Percentiles rank a stretch among this genome's conserved stretches.
Evolutionary conservation across 1,140 invertebrate species (phyloP).

Genomic region (Pristionchus pacificus): DNA sequence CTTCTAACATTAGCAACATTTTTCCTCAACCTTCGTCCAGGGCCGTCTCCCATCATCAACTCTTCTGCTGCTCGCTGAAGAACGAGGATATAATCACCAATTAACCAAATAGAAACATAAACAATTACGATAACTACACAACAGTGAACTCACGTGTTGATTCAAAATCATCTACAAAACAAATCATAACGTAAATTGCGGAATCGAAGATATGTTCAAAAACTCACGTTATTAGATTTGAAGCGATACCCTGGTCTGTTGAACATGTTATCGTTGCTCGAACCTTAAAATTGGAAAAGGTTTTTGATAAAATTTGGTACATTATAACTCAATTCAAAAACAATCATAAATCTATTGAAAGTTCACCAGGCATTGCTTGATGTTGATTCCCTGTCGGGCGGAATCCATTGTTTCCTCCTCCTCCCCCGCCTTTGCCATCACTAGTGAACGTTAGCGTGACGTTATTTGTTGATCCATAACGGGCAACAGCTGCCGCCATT

Average conservation of each 20-base stretch:
- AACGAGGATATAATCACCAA: no score
- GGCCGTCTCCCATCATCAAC: slow-evolving; percentile 22
- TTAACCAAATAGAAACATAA: no score
- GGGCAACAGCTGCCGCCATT: not conserved
- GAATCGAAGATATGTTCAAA: no score
- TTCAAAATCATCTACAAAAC: no score
- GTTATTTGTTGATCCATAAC: not conserved
- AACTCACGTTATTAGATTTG: not conserved
- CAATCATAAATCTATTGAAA: no score
- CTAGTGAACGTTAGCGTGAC: not conserved
- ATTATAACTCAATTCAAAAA: no score
- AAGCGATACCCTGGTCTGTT: not conserved
- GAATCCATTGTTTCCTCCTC: not conserved
- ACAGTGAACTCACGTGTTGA: no score
- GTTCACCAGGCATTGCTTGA: no score
- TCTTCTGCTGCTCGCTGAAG: no score
- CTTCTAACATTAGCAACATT: slow-evolving; percentile 40
- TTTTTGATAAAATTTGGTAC: not conserved
- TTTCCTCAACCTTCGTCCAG: slow-evolving; percentile 33
- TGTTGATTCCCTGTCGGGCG: no score
- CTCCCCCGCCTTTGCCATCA: not conserved
- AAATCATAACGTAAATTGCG: no score
- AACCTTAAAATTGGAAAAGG: not conserved
- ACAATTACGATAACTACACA: no score
- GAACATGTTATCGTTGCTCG: not conserved